Base-by-base conservation (phyloP, 1,140 invertebrate genomes). In the Bombus polaris region DNA sequence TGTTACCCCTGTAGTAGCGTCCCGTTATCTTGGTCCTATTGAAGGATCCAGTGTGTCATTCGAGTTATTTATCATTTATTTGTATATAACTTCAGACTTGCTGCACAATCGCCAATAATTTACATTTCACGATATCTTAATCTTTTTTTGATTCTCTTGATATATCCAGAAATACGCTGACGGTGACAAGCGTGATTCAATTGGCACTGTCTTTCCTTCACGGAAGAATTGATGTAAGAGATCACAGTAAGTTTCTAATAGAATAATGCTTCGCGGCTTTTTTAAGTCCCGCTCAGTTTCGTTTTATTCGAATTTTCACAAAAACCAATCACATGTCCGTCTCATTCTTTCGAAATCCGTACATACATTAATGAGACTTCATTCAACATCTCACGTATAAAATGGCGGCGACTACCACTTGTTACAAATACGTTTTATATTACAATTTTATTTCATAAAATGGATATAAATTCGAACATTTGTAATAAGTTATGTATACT, bases 361-460 rank as follows among this genome's bases (percentile, higher is more conserved):
- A 82, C 85, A 87, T 88, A 76, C 62, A 77, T 77, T 62, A 85
- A 87, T 88, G 74, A 85, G 62, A 81, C 79, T 83, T 78, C 66
- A 83, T 71, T 66, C 73, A 78, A 83, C 76, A 68, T 71, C 76
- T 76, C 65, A 82, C 75, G 28, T 82, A 88, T 72, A 88, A 88
- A 83, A 88, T 88, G 87, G 87, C 59, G 37, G 37, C 44, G 12
- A 62, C 12, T 83, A 87, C 85, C 76, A 87, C 83, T 77, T 77
- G 78, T 85, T 85, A 85, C 83, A 81, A 81, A 81, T 74, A 28
- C 35, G 3, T 25, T 12, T 74, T 68, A 3, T 39, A 37, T 71
- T 22, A 42, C 13, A 80, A 25, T 72, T 59, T n/a, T 47, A 32
- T 71, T n/a, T 39, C 8, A 15, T 13, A 22, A 72, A 22, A n/a